Conservation (phyloP, 2,113 vertebrate species). For the Phaethon lepturus region DNA sequence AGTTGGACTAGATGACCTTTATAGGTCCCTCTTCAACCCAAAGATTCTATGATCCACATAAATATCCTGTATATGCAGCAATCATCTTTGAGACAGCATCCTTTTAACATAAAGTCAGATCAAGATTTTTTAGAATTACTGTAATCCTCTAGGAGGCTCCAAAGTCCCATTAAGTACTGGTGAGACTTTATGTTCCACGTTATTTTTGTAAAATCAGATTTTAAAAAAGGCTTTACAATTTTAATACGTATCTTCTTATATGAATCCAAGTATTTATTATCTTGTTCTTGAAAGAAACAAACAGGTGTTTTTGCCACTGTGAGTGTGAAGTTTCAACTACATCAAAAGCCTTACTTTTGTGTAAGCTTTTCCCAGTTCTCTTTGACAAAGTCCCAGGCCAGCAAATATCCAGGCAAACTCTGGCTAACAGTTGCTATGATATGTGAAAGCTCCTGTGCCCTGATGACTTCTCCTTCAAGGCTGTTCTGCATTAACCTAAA, state of each 20-base stretch:
- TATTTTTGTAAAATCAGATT: neutral
- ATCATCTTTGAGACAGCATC: neutral
- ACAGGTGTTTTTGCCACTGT: neutral
- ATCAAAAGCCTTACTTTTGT: constrained; percentile 81
- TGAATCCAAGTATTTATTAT: neutral
- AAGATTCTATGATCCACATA: neutral
- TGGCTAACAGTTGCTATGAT: constrained; percentile 80
- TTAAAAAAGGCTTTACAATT: neutral
- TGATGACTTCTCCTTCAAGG: constrained; percentile 81
- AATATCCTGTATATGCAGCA: neutral
- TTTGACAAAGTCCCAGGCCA: constrained; percentile 94
- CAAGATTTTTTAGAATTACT: neutral
- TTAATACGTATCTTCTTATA: neutral
- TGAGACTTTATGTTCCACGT: neutral
- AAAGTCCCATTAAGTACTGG: neutral
- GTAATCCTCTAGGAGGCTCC: neutral
- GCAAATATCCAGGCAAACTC: constrained; percentile 83
- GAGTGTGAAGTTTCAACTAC: neutral
- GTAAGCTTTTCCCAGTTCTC: constrained; percentile 91
- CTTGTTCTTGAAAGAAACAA: neutral
- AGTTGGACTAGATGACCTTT: no score
- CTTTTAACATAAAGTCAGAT: neutral
- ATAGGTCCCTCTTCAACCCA: no score
- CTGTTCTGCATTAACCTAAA: constrained; percentile 85
- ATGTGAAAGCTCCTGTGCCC: constrained; percentile 85